phyloP scores from a whole-genome alignment of 2,888 invertebrate genomes.

The Agonopterix heracliana region DNA sequence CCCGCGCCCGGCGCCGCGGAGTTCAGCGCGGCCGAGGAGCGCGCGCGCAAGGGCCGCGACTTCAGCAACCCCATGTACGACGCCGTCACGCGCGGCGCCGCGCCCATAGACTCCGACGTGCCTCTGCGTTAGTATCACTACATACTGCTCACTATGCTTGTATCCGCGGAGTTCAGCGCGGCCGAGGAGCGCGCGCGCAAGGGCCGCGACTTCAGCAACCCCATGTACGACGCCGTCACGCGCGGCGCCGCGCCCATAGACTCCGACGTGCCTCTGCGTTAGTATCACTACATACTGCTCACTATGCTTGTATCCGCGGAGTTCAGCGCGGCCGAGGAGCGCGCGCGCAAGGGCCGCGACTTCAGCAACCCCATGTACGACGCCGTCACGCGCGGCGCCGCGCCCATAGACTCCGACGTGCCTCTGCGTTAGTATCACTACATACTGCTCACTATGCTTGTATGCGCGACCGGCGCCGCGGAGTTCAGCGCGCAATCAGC shows the following conservation, averaged over 20 bases:
- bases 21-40: slow-evolving; percentile 83
- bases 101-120: slow-evolving; percentile 41
- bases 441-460: too few relatives aligned
- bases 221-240: slow-evolving; percentile 96
- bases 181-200: slow-evolving; percentile 81
- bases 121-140: slow-evolving; percentile 45
- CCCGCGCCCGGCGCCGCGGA: slow-evolving; percentile 78
- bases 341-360: slow-evolving; percentile 85
- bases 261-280: slow-evolving; percentile 49
- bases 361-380: slow-evolving; percentile 99
- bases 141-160: too few relatives aligned
- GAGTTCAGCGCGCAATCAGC: slow-evolving; percentile 84
- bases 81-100: slow-evolving; percentile 82
- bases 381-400: slow-evolving; percentile 82
- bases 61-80: slow-evolving; percentile 99
- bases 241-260: slow-evolving; percentile 63
- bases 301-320: too few relatives aligned
- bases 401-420: slow-evolving; percentile 41
- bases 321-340: slow-evolving; percentile 83
- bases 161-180: slow-evolving; percentile 78
- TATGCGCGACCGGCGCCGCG: too few relatives aligned
- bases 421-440: slow-evolving; percentile 45
- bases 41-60: slow-evolving; percentile 85
- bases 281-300: slow-evolving; percentile 24
- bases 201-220: slow-evolving; percentile 96